Evolutionary conservation across 2,113 vertebrate species (phyloP).

Genomic region (Engraulis encrasicolus): DNA sequence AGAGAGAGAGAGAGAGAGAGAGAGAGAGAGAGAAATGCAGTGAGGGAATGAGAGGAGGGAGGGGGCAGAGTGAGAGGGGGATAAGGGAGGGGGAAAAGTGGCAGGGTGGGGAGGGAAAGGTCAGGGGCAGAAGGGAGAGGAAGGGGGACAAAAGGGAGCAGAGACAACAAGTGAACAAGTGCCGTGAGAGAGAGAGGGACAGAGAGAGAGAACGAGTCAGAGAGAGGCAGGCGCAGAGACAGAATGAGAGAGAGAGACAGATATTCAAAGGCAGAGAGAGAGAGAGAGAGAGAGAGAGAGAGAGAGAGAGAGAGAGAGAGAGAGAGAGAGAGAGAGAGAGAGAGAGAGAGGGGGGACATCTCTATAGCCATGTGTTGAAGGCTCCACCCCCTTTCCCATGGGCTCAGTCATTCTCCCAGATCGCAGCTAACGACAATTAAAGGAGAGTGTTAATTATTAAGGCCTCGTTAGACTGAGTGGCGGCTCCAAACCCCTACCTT

Average conservation of each 20-base stretch:
- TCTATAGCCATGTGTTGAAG: background rate
- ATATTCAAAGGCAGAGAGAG: too few species aligned
- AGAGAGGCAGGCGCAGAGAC: background rate
- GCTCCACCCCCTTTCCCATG: constrained; percentile 21
- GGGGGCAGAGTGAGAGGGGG: too few species aligned
- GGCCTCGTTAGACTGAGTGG: constrained; percentile 34
- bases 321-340: too few species aligned
- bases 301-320: too few species aligned
- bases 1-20: background rate
- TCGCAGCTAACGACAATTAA: constrained; percentile 32
- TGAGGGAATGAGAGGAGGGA: too few species aligned
- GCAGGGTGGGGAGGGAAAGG: background rate
- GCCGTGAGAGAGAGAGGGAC: constrained; percentile 1
- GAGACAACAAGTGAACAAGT: constrained; percentile 13
- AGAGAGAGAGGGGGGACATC: too few species aligned
- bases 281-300: too few species aligned
- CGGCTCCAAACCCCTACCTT: background rate
- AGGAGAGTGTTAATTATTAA: constrained; percentile 7
- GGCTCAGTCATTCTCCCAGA: constrained; percentile 24
- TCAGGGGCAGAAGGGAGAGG: constrained; percentile 19
- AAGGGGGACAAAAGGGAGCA: constrained; percentile 1
- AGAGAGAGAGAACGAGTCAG: background rate
- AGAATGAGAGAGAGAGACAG: background rate
- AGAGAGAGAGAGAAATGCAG: too few species aligned
- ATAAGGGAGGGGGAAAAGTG: constrained; percentile 9